Evolutionary conservation across 2,113 vertebrate species (phyloP).

Genomic region (Blennius ocellaris): DNA sequence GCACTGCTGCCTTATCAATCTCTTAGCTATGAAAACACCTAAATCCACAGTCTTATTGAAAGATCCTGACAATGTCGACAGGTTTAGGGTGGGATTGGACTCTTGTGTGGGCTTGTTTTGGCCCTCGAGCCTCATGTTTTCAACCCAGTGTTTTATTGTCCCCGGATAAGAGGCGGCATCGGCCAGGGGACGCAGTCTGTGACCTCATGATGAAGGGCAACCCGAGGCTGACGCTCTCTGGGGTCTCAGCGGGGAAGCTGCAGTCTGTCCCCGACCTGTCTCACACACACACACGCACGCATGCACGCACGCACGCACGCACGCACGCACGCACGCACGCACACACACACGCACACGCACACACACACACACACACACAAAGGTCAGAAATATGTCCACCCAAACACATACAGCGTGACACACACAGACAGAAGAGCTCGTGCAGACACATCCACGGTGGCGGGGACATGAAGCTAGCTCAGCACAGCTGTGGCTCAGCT

Average conservation of each 20-base stretch:
- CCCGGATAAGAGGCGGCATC: conserved; percentile 37
- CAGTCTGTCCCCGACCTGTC: conserved; percentile 10
- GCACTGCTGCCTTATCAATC: too few species aligned
- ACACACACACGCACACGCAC: neutral
- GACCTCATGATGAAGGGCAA: conserved; percentile 50
- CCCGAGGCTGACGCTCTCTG: conserved; percentile 31
- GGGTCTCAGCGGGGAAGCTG: conserved; percentile 26
- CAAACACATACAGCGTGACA: neutral
- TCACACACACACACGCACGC: too few species aligned
- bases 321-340: too few species aligned
- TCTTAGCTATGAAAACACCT: too few species aligned
- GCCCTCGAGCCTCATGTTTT: too few species aligned
- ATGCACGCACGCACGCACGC: neutral
- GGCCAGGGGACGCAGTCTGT: conserved; percentile 15
- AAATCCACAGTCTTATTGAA: too few species aligned
- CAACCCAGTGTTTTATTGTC: conserved; percentile 24
- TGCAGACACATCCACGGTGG: conserved; percentile 12
- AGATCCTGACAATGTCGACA: too few species aligned
- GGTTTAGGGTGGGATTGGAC: too few species aligned
- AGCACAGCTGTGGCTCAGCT: conserved; percentile 63
- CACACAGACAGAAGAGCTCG: neutral
- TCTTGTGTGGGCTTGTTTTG: too few species aligned
- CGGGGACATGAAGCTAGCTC: conserved; percentile 43
- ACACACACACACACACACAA: neutral
- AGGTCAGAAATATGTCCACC: neutral